Conservation (phyloP, 2,113 vertebrate species). For the Isurus oxyrinchus region DNA sequence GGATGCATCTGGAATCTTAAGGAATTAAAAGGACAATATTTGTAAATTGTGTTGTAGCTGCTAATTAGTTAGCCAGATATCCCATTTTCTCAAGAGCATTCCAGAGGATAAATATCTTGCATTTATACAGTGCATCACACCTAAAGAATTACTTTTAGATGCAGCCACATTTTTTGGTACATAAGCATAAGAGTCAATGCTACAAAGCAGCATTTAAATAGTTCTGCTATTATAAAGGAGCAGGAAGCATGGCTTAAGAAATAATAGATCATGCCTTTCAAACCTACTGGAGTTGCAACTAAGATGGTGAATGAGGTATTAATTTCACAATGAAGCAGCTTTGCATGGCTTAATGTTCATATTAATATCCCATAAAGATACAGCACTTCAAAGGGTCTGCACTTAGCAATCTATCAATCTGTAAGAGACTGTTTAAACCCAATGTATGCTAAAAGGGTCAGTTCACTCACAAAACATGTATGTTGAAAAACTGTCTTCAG, state of each 20-base stretch:
- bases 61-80: no score
- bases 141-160: not conserved
- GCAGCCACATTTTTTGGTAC: not conserved
- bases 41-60: not conserved
- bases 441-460: not conserved
- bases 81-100: not conserved
- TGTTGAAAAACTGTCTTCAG: conserved; percentile 23
- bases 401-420: not conserved
- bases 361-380: not conserved
- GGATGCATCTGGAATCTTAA: not conserved
- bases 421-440: not conserved
- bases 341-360: not conserved
- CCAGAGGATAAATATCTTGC: no score
- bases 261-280: not conserved
- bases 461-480: conserved; percentile 23
- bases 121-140: not conserved
- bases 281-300: not conserved
- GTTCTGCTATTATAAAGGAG: not conserved
- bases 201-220: not conserved
- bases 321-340: not conserved
- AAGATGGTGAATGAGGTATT: not conserved
- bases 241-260: not conserved
- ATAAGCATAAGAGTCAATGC: not conserved
- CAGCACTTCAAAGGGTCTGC: not conserved
- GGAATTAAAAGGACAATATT: not conserved